A percentile compares a stretch with the other conserved stretches of the same genome.
Evolutionary conservation across 2,113 vertebrate genomes (phyloP).

Genomic region (Lophochroa leadbeateri): DNA sequence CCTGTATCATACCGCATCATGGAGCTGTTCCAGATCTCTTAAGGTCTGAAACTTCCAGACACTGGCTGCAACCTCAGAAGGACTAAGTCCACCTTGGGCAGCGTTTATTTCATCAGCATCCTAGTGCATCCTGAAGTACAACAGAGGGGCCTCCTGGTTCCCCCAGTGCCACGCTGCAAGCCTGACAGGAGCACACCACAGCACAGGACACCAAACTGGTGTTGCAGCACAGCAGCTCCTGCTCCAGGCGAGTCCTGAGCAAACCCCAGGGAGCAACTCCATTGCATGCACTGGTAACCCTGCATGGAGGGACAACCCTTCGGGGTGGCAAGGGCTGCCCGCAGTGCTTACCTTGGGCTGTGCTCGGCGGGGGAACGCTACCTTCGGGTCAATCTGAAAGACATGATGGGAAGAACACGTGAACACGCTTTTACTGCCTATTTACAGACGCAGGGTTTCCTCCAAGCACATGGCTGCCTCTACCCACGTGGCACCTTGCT

Average conservation of each 20-base stretch:
- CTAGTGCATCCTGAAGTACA: background rate
- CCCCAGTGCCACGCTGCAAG: background rate
- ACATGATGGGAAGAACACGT: slow-evolving; percentile 12
- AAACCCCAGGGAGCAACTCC: accelerated
- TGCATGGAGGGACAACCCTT: background rate
- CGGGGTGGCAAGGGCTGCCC: background rate
- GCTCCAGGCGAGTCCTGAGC: background rate
- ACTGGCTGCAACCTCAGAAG: accelerated
- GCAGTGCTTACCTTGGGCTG: slow-evolving; percentile 92
- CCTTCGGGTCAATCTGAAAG: slow-evolving; percentile 97
- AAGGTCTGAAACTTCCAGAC: background rate
- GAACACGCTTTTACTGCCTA: background rate
- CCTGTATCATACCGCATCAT: accelerated
- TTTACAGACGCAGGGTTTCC: background rate
- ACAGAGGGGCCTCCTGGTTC: background rate
- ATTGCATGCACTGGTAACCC: accelerated
- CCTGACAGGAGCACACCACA: accelerated
- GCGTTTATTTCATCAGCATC: background rate
- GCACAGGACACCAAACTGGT: background rate
- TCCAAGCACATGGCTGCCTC: accelerated
- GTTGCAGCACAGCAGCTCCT: background rate
- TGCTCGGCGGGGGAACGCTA: slow-evolving; percentile 96
- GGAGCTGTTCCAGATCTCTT: background rate
- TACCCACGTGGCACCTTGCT: background rate
- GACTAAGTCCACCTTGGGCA: background rate